Base-by-base conservation (phyloP, 2,113 vertebrate genomes). In the Psophia crepitans region DNA sequence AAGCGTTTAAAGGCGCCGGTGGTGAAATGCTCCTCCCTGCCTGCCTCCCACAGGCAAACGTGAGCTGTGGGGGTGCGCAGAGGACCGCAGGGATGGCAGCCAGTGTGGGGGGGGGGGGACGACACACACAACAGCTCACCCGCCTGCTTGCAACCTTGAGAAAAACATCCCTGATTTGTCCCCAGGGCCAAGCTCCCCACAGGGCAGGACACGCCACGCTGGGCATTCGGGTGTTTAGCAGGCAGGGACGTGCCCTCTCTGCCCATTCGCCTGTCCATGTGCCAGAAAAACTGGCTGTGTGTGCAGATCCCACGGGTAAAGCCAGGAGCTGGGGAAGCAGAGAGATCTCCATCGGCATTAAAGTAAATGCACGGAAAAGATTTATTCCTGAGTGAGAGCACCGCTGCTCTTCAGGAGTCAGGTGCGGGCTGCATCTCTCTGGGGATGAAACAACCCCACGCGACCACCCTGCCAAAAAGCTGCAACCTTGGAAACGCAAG, bases 221-320 rank as follows among this genome's bases (percentile, higher is more conserved):
- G n/a, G 23, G 23, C 1, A 0, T 33, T 26, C 3, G 22, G 24
- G 17, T 22, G 71, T 57, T 89, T 32, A 57, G 56, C 41, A 18
- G 43, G 28, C 37, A 51, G 37, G 61, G 41, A 61, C 33, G 1
- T 24, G 65, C 32, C 32, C 39, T 73, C 46, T 64, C 35, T 28
- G 32, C 32, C 35, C 1, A 0, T 11, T 54, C 3, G 0, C 30
- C 21, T 24, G 37, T n/a, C 32, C 33, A 0, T 8, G 3, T 4
- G 19, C 28, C n/a, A 44, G 57, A 24, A n/a, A 41, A 78, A 66
- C 0, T 7, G 41, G 12, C 35, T 49, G 22, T 0, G 0, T 19
- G n/a, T 24, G 32, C 70, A 48, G 75, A 46, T 8, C 41, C 14
- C 1, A 1, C 30, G 32, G 26, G 58, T 39, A 84, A 57, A 84